Evolutionary conservation across 2,113 vertebrate species (phyloP), one percentile per base, ranked within the genome.

Genomic region (Saimiri boliviensis): DNA sequence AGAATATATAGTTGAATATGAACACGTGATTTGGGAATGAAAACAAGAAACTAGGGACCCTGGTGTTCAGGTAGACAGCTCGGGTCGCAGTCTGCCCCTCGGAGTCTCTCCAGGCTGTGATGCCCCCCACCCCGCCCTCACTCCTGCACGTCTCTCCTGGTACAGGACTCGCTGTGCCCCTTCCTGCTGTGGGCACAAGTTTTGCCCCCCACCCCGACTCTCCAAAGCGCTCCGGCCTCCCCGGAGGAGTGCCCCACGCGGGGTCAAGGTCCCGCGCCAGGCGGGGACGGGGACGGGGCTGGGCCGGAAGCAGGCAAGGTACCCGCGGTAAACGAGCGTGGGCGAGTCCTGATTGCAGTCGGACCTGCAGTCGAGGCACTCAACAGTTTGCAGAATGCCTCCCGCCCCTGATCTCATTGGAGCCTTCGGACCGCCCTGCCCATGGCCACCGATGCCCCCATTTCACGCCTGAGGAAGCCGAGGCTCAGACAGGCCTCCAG

Each of bases 321-420:
- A 7, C 56, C 88, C 13, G 13, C 3, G 30, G 90, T 25, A 76
- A 87, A 89, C 16, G 17, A 17, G 74, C 5, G 91, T 94, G 87
- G 96, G 96, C 54, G 79, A 85, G 89, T 30, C 86, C 0, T 17
- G 66, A 96, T 63, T 95, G 91, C 91, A 25, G 74, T 17, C 89
- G 0, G 4, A 49, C 37, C 79, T n/a, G 2, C 3, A 3, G 79
- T 35, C 91, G 19, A 1, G 0, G 79, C 73, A 52, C 93, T 93
- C 35, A 37, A 77, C 58, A 86, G 74, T 87, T 74, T 21, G 52
- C 89, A 70, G 9, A 37, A 77, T 0, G 74, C 76, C 70, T 93
- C 96, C 42, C 80, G 45, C 96, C 96, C 85, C 89, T 47, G 42
- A 84, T 89, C 87, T 94, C 84, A 93, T 47, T 84, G 95, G 93